phyloP scores from a whole-genome alignment of 2,888 invertebrate genomes.

The Rhagophthalmus giganteus region DNA sequence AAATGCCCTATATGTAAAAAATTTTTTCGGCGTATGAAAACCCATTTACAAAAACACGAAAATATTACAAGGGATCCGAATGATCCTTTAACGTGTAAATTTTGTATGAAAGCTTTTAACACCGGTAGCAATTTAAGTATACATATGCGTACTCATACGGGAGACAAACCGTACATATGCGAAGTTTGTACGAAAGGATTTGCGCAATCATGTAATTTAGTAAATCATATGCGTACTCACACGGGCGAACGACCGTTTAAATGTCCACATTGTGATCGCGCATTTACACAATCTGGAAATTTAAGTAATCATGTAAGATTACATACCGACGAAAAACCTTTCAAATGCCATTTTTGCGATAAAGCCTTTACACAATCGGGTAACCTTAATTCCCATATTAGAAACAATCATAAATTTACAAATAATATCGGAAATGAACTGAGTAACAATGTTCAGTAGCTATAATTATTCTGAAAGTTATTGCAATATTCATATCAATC shows the following conservation, averaged over 20 bases:
- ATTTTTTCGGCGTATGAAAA: conserved; percentile 54
- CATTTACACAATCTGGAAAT: conserved; percentile 55
- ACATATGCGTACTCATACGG: conserved; percentile 53
- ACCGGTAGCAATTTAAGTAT: conserved; percentile 51
- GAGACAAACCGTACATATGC: conserved; percentile 50
- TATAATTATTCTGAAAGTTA: conserved; percentile 10
- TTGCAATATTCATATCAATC: conserved; percentile 30
- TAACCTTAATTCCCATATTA: conserved; percentile 53
- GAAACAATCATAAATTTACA: conserved; percentile 50
- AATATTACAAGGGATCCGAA: conserved; percentile 40
- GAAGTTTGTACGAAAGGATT: conserved; percentile 52
- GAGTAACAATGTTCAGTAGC: conserved; percentile 17
- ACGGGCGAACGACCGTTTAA: conserved; percentile 54
- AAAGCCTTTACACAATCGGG: conserved; percentile 54
- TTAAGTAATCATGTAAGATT: conserved; percentile 53
- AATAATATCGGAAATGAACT: conserved; percentile 15
- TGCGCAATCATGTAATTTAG: conserved; percentile 53
- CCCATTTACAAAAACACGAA: conserved; percentile 54
- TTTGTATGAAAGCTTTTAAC: conserved; percentile 48
- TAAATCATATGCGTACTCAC: conserved; percentile 53
- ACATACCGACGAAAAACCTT: conserved; percentile 54
- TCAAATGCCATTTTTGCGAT: conserved; percentile 54
- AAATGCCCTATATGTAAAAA: conserved; percentile 54
- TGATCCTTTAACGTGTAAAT: conserved; percentile 44
- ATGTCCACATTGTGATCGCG: conserved; percentile 53